Percentiles rank a stretch among this genome's conserved stretches.
These are phyloP conservation scores for Amphimedon queenslandica DNA, from an alignment of 37 sponge, comb jelly and placozoan species.

Conservation along the genomic window DNA sequence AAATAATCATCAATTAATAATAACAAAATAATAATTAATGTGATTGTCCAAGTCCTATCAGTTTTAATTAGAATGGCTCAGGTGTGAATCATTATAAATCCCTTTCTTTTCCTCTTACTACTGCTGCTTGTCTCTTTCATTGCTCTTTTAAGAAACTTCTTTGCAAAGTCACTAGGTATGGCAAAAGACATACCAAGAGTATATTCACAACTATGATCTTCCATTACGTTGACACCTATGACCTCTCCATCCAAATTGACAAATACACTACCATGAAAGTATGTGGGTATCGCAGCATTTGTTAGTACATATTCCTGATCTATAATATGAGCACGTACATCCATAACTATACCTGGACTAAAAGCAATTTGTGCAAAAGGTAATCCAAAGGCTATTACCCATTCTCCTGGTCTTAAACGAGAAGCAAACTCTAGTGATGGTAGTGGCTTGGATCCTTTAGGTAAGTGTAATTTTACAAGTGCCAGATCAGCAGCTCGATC, in stretches of 20 bases:
- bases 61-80: not conserved
- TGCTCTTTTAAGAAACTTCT: conserved; percentile 49
- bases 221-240: conserved; percentile 84
- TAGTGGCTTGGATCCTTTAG: not conserved
- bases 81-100: not conserved
- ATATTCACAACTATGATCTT: no score
- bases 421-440: conserved; percentile 72
- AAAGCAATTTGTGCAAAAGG: conserved; percentile 87
- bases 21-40: not conserved
- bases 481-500: conserved; percentile 82
- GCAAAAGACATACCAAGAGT: conserved; percentile 87
- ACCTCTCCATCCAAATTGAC: conserved; percentile 92
- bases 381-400: conserved; percentile 94
- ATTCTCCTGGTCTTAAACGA: conserved; percentile 78
- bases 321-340: conserved; percentile 24
- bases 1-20: no score
- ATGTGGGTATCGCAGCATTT: conserved; percentile 84
- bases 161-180: conserved; percentile 72
- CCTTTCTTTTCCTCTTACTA: not conserved
- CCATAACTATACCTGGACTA: conserved; percentile 89
- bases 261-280: conserved; percentile 89
- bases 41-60: no score
- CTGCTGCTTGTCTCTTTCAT: conserved; percentile 11
- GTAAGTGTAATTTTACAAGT: conserved; percentile 48
- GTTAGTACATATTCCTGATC: conserved; percentile 89